phyloP scores from a whole-genome alignment of 2,888 invertebrate genomes.

The Conomelus anceps region DNA sequence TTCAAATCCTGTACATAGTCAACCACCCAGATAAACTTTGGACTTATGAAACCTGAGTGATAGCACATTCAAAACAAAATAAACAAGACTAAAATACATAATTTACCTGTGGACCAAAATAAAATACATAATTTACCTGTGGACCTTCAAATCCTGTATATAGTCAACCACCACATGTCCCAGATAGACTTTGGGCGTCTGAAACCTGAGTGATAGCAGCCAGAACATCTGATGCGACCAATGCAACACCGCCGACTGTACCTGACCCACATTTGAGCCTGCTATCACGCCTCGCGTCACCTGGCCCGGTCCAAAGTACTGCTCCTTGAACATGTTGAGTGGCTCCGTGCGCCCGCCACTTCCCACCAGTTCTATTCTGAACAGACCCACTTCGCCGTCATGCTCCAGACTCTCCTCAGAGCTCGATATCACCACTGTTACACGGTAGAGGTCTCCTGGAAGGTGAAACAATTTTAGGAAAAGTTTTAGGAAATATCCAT shows the following conservation, averaged over 20 bases:
- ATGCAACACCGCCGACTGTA: slow-evolving; percentile 61
- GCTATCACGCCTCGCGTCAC: slow-evolving; percentile 60
- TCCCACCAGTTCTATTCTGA: slow-evolving; percentile 60
- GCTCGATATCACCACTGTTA: slow-evolving; percentile 66
- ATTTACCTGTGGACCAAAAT: neutral
- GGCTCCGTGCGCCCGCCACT: slow-evolving; percentile 53
- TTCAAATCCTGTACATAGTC: slow-evolving; percentile 61
- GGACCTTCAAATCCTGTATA: slow-evolving; percentile 53
- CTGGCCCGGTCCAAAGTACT: slow-evolving; percentile 64
- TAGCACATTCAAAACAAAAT: too few relatives aligned
- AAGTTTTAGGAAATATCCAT: too few relatives aligned
- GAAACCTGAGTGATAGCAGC: slow-evolving; percentile 74
- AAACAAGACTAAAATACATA: too few relatives aligned
- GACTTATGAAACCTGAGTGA: slow-evolving; percentile 75
- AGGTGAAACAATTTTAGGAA: too few relatives aligned
- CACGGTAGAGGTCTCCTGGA: slow-evolving; percentile 70
- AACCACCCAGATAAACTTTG: slow-evolving; percentile 63
- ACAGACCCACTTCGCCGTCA: slow-evolving; percentile 71
- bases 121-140: slow-evolving; percentile 48
- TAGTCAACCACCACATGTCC: slow-evolving; percentile 64
- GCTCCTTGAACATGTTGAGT: slow-evolving; percentile 49
- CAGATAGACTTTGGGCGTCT: slow-evolving; percentile 65
- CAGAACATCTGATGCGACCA: slow-evolving; percentile 76
- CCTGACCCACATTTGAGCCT: slow-evolving; percentile 58
- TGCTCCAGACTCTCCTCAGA: slow-evolving; percentile 62